Evolutionary conservation across 2,797 vertebrate species (phyloP).

Genomic region (Anomalospiza imberbis): DNA sequence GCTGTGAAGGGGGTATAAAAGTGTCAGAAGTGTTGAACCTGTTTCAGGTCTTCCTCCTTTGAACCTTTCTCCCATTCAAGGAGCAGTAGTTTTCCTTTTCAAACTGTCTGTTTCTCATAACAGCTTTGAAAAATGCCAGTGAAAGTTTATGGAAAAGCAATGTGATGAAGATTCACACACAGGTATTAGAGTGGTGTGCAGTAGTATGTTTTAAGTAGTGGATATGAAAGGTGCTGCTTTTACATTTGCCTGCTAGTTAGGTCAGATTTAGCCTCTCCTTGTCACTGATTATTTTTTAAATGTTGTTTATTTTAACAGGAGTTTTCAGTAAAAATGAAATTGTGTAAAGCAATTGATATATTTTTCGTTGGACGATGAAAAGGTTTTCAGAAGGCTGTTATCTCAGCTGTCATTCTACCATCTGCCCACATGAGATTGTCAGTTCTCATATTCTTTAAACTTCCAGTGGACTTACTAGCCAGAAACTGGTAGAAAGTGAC

Average conservation of each 20-base stretch:
- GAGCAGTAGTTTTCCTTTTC: neutral
- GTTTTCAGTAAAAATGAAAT: neutral
- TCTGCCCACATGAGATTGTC: neutral
- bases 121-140: neutral
- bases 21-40: neutral
- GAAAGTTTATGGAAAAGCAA: neutral
- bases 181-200: neutral
- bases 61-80: neutral
- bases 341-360: neutral
- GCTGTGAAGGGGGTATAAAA: neutral
- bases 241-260: neutral
- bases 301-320: neutral
- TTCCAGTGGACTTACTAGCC: neutral
- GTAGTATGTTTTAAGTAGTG: neutral
- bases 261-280: neutral
- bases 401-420: fast-evolving
- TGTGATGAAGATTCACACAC: neutral
- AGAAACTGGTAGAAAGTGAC: neutral
- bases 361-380: neutral
- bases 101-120: neutral
- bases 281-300: fast-evolving
- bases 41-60: neutral
- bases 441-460: neutral
- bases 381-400: neutral
- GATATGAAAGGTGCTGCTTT: neutral